phyloP scores from a whole-genome alignment of 2,113 vertebrate genomes.

The Camelus bactrianus region DNA sequence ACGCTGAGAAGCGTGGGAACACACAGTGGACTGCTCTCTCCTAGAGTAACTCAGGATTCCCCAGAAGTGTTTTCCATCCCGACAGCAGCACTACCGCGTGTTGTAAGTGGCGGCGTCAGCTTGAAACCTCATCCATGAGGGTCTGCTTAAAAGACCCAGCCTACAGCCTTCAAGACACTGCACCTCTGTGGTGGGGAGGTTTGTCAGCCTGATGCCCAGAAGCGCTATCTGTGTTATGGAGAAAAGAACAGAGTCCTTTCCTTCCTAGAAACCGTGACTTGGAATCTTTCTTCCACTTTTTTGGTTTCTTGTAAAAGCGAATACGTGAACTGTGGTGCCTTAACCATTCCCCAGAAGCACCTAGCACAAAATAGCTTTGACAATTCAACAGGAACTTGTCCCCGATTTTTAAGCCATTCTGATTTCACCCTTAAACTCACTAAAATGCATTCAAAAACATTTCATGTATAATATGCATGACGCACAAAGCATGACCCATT shows the following conservation, averaged over 20 bases:
- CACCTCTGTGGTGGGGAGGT: no score
- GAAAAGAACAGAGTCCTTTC: background rate
- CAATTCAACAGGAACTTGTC: slow-evolving; percentile 70
- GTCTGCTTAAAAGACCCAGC: background rate
- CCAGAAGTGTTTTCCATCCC: background rate
- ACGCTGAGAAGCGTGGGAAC: rapidly evolving
- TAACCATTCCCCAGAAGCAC: slow-evolving; percentile 53
- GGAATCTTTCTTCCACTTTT: slow-evolving; percentile 2
- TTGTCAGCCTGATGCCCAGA: background rate
- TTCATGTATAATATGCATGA: background rate
- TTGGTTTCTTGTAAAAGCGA: background rate
- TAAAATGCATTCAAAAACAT: slow-evolving; percentile 58
- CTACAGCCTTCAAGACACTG: background rate
- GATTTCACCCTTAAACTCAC: slow-evolving; percentile 65
- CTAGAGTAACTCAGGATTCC: background rate
- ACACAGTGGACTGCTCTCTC: background rate
- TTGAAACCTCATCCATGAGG: background rate
- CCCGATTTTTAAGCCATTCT: slow-evolving; percentile 55
- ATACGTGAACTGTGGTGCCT: background rate
- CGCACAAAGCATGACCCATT: slow-evolving; percentile 30
- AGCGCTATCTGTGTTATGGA: background rate
- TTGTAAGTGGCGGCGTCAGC: background rate
- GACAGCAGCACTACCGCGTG: background rate
- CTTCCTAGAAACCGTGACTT: slow-evolving; percentile 43
- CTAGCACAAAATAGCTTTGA: slow-evolving; percentile 53